Base-by-base conservation (phyloP, 2,888 invertebrate species). In the Aleiodes leptofemur region DNA sequence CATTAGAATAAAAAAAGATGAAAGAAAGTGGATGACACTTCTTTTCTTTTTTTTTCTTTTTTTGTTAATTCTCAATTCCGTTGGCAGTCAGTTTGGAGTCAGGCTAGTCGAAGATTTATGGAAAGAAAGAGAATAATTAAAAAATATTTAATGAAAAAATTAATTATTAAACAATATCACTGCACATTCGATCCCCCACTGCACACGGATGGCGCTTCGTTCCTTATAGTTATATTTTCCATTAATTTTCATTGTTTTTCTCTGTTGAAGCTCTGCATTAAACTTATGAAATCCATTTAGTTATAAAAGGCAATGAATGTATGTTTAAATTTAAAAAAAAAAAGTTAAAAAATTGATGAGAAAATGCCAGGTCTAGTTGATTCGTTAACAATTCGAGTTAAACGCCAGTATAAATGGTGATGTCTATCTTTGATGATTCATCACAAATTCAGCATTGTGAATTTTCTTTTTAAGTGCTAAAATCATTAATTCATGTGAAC, bases 361-460 rank as follows among this genome's bases (percentile, higher is more conserved):
- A 70, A 56, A 72, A 64, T 72, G 38, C 72, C 31, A 34, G 11
- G 38, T 34, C 34, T n/a, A 38, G 61, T 61, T 61, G 7, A 23
- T 23, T 38, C 64, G 23, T 64, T 48, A 43, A 64, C 43, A 48
- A 29, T 64, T 31, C 4, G 9, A 6, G 50, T 72, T 69, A 73
- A 43, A 78, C 76, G 80, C 78, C 79, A 80, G 79, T 80, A 78
- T 77, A 77, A 78, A 72, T 79, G 79, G 80, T 80, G 79, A 79
- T 80, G 74, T 77, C 76, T 23, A 23, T 72, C n/a, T n/a, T 71
- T 76, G 74, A 72, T 48, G 69, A 56, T 64, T 68, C 38, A 61
- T 59, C 11, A 16, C 23, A 51, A 51, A 23, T 23, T 23, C 23
- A 23, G 23, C 23, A 23, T 23, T 23, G 2, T 57, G 73, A 51